Evolutionary conservation across 1,140 invertebrate genomes (phyloP), one percentile per base, ranked within the genome.

Genomic region (Cyclina sinensis): DNA sequence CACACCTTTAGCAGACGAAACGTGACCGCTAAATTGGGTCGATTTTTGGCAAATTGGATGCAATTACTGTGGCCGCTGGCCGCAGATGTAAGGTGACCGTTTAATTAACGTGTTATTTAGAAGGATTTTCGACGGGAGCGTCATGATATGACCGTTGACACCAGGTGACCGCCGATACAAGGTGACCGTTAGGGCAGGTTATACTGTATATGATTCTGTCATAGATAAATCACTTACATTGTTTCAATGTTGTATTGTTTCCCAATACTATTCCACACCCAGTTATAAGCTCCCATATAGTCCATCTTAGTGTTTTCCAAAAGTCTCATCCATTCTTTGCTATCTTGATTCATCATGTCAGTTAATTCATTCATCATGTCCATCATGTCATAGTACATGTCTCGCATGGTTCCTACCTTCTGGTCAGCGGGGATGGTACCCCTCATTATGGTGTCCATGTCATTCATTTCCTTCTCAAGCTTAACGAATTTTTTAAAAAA

Each of bases 401-500:
- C 46, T 51, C 39, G 48, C 24, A 76, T 30, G 4, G 18, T 46
- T 24, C 39, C n/a, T 32, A 76, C 16, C 2, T 5, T 1, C 43
- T 76, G 73, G 39, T 76, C n/a, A 2, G 16, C 39, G 1, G 73
- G 73, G 11, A 76, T 48, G 9, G 46, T 51, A 3, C 73, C 73
- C n/a, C 21, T 24, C 73, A 76, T 76, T 35, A 76, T 76, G 14
- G 43, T 14, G 27, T 76, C 73, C 73, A 76, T 76, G n/a, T 76
- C 73, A 0, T 46, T 27, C 73, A 76, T 76, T n/a, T 76, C 37
- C n/a, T 11, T 30, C 30, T 14, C 24, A 2, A 76, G 46, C 73
- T 76, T 35, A n/a, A n/a, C n/a, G n/a, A n/a, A n/a, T n/a, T n/a
- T n/a, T n/a, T n/a, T n/a, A n/a, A n/a, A n/a, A n/a, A n/a, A n/a